Conservation (phyloP, 2,797 vertebrate species). For the Enteromius argenteus region DNA sequence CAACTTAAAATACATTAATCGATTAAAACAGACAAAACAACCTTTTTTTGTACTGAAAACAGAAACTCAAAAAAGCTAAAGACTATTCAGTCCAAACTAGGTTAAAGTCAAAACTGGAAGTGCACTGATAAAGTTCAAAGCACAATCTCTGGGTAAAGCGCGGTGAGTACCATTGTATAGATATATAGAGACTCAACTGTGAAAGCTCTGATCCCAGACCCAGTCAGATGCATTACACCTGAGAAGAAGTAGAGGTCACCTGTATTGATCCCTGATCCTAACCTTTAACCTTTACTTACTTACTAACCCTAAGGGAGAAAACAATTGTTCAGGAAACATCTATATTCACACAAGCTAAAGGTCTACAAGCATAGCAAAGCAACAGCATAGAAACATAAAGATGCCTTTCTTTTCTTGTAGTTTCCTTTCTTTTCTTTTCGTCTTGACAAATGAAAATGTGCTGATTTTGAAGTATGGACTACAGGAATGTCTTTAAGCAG, state of each 20-base stretch:
- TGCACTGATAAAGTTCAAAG: not conserved
- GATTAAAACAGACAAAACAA: not conserved
- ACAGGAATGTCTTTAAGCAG: slow-evolving; percentile 63
- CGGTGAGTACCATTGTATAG: not conserved
- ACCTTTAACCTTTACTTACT: slow-evolving; percentile 4
- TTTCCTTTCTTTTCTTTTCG: not conserved
- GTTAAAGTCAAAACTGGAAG: not conserved
- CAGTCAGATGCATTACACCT: slow-evolving; percentile 25
- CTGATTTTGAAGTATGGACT: slow-evolving; percentile 57
- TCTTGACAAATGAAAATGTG: slow-evolving; percentile 59
- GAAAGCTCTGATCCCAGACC: not conserved
- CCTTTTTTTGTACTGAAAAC: not conserved
- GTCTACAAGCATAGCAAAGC: not conserved
- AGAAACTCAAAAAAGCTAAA: not conserved
- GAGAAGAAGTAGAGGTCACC: slow-evolving; percentile 7
- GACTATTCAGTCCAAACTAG: not conserved
- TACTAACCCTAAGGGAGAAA: slow-evolving; percentile 18
- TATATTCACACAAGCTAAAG: not conserved
- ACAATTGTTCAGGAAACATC: slow-evolving; percentile 14
- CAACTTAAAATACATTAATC: not conserved
- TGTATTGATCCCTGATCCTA: slow-evolving; percentile 15
- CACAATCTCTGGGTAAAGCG: not conserved
- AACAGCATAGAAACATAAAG: slow-evolving; percentile 22
- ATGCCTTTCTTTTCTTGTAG: slow-evolving; percentile 35
- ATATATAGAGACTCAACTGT: slow-evolving; percentile 4